phyloP scores from a whole-genome alignment of 2,797 vertebrate species.

The Ceyx erithaca region DNA sequence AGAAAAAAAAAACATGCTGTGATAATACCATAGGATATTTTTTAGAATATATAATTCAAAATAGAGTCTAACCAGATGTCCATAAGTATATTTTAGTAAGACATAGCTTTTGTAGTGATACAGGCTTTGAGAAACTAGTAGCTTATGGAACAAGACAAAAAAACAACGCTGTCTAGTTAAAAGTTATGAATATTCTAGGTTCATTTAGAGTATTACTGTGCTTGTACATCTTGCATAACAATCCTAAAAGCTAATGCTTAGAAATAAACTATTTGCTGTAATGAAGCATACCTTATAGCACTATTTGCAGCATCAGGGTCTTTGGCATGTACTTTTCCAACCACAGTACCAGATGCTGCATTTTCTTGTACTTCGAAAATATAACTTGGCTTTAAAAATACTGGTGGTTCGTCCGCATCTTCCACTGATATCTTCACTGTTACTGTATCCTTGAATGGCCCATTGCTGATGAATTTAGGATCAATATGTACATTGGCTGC shows the following conservation, averaged over 20 bases:
- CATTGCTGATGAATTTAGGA: conserved; percentile 90
- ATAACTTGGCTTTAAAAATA: conserved; percentile 89
- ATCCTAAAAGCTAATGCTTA: not conserved
- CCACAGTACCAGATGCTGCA: conserved; percentile 86
- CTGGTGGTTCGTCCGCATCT: conserved; percentile 93
- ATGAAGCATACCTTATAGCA: conserved; percentile 86
- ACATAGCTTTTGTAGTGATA: not conserved
- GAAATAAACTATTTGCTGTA: not conserved
- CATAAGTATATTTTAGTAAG: not conserved
- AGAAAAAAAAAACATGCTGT: not conserved
- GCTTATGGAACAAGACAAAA: not conserved
- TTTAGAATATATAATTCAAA: not conserved
- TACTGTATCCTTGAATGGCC: conserved; percentile 94
- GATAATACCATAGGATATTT: not conserved
- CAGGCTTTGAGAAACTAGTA: not conserved
- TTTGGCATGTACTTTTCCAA: conserved; percentile 95
- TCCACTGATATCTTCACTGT: conserved; percentile 94
- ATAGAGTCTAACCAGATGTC: not conserved
- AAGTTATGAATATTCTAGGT: not conserved
- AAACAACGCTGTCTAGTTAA: not conserved
- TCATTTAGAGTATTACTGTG: not conserved
- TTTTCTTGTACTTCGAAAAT: conserved; percentile 95
- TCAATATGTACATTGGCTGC: conserved; percentile 92
- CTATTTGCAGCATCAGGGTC: conserved; percentile 93
- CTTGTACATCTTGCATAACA: not conserved